phyloP scores from a whole-genome alignment of 2,797 vertebrate genomes.

The Cynopterus sphinx region DNA sequence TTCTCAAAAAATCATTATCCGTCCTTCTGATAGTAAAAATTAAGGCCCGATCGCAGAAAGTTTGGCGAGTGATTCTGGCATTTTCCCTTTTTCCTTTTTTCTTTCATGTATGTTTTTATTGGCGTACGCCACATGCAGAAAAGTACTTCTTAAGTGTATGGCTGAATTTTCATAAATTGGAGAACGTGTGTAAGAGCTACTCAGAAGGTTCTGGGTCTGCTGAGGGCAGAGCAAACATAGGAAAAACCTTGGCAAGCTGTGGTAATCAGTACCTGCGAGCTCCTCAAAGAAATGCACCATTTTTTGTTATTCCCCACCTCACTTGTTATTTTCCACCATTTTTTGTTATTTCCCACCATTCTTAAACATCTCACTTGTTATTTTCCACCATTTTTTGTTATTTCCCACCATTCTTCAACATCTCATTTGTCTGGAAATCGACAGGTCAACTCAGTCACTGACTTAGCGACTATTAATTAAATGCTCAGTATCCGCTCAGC shows the following conservation, averaged over 20 bases:
- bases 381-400: not conserved
- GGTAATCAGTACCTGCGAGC: not conserved
- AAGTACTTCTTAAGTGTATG: not conserved
- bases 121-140: not conserved
- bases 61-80: not conserved
- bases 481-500: not conserved
- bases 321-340: too few species aligned
- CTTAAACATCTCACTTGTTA: not conserved
- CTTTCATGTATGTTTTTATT: not conserved
- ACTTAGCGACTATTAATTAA: not conserved
- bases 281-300: not conserved
- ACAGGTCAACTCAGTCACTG: not conserved
- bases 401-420: not conserved
- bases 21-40: not conserved
- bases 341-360: not conserved
- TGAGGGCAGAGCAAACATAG: not conserved
- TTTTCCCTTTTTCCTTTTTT: not conserved
- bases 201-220: not conserved
- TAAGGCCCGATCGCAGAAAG: not conserved
- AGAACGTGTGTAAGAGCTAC: not conserved
- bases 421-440: not conserved
- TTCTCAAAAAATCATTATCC: not conserved
- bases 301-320: not conserved
- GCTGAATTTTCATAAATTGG: not conserved
- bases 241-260: not conserved